Evolutionary conservation across 2,797 vertebrate genomes (phyloP).

Genomic region (Rhinoraja longicauda): DNA sequence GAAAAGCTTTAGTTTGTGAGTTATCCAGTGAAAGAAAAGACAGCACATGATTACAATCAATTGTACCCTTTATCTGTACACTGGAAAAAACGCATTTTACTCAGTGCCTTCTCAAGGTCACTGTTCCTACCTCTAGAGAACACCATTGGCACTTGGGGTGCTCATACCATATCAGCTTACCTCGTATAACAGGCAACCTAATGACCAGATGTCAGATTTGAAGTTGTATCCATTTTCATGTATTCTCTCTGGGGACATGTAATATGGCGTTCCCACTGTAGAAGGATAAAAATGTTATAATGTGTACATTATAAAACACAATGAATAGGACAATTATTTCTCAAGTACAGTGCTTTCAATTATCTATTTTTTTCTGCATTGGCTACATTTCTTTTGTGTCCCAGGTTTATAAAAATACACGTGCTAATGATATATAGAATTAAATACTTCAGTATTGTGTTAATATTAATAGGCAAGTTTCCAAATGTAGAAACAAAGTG

Average conservation of each 20-base stretch:
- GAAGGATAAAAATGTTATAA: conserved; percentile 46
- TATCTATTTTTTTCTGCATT: background rate
- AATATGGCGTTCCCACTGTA: conserved; percentile 93
- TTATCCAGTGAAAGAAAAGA: too few relatives aligned
- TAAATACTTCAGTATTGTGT: background rate
- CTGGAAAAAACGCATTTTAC: background rate
- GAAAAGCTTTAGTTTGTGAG: too few relatives aligned
- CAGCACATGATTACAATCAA: too few relatives aligned
- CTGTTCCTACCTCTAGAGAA: background rate
- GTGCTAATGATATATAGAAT: background rate
- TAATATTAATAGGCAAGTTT: background rate
- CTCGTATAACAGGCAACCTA: conserved; percentile 97
- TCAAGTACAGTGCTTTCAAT: background rate
- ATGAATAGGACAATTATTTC: conserved; percentile 36
- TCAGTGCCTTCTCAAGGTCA: background rate
- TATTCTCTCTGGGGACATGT: conserved; percentile 78
- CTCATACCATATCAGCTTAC: conserved; percentile 61
- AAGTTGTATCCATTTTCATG: conserved; percentile 79
- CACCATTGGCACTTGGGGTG: conserved; percentile 19
- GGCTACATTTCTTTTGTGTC: background rate
- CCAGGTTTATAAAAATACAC: background rate
- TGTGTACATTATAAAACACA: background rate
- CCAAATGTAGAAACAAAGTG: background rate
- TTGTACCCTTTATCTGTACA: too few relatives aligned
- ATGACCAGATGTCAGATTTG: conserved; percentile 81